Percentiles rank a stretch among this genome's conserved stretches.
phyloP scores from a whole-genome alignment of 2,113 vertebrate genomes.

The Gadus macrocephalus region DNA sequence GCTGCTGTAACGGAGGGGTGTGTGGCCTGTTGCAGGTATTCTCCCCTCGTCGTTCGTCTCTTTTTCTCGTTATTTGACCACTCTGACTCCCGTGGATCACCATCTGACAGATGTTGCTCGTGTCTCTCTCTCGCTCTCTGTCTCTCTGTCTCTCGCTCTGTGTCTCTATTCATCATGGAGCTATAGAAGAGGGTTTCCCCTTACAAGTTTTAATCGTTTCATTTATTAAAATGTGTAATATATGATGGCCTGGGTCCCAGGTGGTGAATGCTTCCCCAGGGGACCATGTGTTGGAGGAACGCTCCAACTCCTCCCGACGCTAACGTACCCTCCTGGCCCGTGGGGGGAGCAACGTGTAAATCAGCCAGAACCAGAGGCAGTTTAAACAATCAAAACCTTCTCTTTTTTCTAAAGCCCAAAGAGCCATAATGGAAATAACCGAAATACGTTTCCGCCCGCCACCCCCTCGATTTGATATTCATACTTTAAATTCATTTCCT shows the following conservation, averaged over 20 bases:
- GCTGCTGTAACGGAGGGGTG: slow-evolving; percentile 46
- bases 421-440: slow-evolving; percentile 32
- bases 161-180: slow-evolving; percentile 6
- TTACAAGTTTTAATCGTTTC: no score
- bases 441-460: slow-evolving; percentile 14
- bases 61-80: slow-evolving; percentile 32
- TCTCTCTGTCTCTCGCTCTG: slow-evolving; percentile 2
- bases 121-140: slow-evolving; percentile 34
- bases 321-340: neutral
- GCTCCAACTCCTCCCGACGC: neutral
- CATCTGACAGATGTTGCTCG: slow-evolving; percentile 65
- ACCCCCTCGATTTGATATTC: slow-evolving; percentile 36
- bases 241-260: slow-evolving; percentile 39
- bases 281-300: slow-evolving; percentile 22
- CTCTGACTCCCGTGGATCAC: slow-evolving; percentile 29
- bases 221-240: slow-evolving; percentile 40
- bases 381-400: slow-evolving; percentile 4
- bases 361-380: neutral
- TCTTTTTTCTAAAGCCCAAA: slow-evolving; percentile 26
- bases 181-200: no score
- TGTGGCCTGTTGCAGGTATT: slow-evolving; percentile 21
- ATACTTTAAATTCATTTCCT: slow-evolving; percentile 44
- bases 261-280: slow-evolving; percentile 13
- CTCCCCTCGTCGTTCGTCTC: slow-evolving; percentile 10
- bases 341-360: neutral